Evolutionary conservation across 1,140 invertebrate genomes (phyloP), one percentile per base, ranked within the genome.

Genomic region (Drosophila carrolli): DNA sequence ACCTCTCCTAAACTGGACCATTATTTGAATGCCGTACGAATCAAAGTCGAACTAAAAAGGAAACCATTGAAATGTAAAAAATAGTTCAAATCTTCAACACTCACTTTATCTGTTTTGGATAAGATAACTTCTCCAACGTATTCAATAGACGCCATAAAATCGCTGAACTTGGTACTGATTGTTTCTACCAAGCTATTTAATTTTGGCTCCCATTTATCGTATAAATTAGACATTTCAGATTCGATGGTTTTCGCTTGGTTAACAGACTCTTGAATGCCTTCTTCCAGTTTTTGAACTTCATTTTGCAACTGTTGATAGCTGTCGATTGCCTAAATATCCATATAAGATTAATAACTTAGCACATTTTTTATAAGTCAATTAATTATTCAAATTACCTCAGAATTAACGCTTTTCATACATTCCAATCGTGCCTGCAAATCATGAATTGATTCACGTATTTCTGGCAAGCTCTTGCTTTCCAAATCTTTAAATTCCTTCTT

Each of bases 21-120:
- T 94, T 19, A 99, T 97, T 56, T 94, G 94, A 7, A 99, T 93
- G 7, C 98, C 98, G 93, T 99, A 99, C 48, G 96, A 94, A 14
- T 95, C 94, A 93, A 96, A 98, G 83, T 98, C 96, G 75, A 96
- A 94, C 95, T 97, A 80, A 11, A 93, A 32, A 32, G 29, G 7
- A 8, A 32, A 32, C 7, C 7, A 32, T 32, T 32, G 6, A 32
- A 7, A 32, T 2, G 7, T 32, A 10, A 11, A 11, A 10, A 11
- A 38, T 4, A 38, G 0, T 38, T 11, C 0, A 4, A 0, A 4
- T 37, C 5, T 48, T 13, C 32, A 40, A 41, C 38, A 65, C 29
- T 92, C 61, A 82, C 80, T 8, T 88, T 92, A 4, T 90, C 91
- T 50, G 92, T 92, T 14, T 81, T 67, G 1, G 68, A 90, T 11